These are phyloP conservation scores for Uloborus plumipes DNA, from an alignment of 2,888 invertebrate genomes.

Conservation along the genomic window DNA sequence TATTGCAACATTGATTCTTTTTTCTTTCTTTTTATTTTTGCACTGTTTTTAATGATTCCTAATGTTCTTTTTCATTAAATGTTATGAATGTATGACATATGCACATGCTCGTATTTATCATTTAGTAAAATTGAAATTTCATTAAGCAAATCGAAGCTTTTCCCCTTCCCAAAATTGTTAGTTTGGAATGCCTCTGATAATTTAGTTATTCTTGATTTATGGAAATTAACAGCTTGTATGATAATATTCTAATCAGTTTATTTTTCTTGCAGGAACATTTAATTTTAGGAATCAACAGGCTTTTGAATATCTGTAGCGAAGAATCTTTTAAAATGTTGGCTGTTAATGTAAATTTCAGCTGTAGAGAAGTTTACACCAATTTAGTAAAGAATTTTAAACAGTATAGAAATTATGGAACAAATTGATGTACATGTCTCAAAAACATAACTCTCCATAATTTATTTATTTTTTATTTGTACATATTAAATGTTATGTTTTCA, in stretches of 20 bases:
- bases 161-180: too few relatives aligned
- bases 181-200: too few relatives aligned
- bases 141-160: too few relatives aligned
- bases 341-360: conserved; percentile 41
- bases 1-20: too few relatives aligned
- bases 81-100: too few relatives aligned
- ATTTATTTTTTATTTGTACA: not conserved
- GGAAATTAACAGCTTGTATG: not conserved
- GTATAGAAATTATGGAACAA: conserved; percentile 14
- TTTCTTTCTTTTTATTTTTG: too few relatives aligned
- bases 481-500: not conserved
- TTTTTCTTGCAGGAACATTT: conserved; percentile 27
- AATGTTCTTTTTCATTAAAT: too few relatives aligned
- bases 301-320: conserved; percentile 46
- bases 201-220: not conserved
- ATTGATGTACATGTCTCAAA: not conserved
- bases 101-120: too few relatives aligned
- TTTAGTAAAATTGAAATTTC: too few relatives aligned
- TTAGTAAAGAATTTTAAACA: conserved; percentile 41
- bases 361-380: conserved; percentile 37
- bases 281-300: conserved; percentile 29
- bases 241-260: not conserved
- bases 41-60: too few relatives aligned
- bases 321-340: conserved; percentile 26
- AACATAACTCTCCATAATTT: not conserved